Conservation (phyloP, 2,113 vertebrate genomes). For the Myotis brandtii region DNA sequence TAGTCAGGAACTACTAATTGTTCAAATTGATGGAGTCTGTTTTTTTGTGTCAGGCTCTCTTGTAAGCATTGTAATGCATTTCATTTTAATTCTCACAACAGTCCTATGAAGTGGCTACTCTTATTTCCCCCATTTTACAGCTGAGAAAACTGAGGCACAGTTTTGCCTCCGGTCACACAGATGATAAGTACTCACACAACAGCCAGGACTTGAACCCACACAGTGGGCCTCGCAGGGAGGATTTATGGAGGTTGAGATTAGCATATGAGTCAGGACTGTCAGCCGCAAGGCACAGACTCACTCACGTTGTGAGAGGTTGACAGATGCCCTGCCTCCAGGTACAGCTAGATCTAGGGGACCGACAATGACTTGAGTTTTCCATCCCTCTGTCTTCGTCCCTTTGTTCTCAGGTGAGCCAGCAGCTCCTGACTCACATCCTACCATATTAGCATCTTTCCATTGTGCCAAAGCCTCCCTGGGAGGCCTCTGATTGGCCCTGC, state of each 20-base stretch:
- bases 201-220: neutral
- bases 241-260: neutral
- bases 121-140: neutral
- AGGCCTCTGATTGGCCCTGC: slow-evolving; percentile 39
- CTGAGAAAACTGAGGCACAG: neutral
- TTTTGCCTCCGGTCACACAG: neutral
- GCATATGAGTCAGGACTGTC: neutral
- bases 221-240: neutral
- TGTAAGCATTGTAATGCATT: slow-evolving; percentile 5
- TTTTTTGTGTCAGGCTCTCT: slow-evolving; percentile 17
- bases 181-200: neutral
- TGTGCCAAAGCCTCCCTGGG: neutral
- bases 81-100: neutral
- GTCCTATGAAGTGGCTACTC: neutral
- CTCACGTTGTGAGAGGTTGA: neutral
- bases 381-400: neutral
- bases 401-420: neutral
- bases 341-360: neutral
- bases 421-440: slow-evolving; percentile 29
- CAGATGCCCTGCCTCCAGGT: neutral
- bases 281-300: neutral
- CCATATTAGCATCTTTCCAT: neutral
- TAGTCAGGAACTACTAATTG: slow-evolving; percentile 52
- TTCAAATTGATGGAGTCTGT: slow-evolving; percentile 33
- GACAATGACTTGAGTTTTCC: neutral